A percentile compares a stretch with the other conserved stretches of the same genome.
These are phyloP conservation scores for Lanius collurio DNA, from an alignment of 2,113 vertebrate species.

Conservation along the genomic window DNA sequence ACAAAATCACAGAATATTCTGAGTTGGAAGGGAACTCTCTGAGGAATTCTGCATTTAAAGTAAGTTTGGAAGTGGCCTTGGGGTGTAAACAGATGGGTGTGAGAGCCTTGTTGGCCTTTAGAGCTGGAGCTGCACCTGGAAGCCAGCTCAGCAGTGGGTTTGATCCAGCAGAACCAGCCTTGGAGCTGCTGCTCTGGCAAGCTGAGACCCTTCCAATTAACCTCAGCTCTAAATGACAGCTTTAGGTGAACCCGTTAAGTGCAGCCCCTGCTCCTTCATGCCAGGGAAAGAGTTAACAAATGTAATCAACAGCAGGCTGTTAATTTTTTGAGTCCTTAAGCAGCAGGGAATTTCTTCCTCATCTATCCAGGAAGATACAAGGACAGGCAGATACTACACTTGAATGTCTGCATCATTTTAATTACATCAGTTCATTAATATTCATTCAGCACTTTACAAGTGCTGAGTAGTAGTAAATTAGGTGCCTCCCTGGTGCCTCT, in stretches of 20 bases:
- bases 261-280: background rate
- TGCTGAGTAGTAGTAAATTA: constrained; percentile 45
- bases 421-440: constrained; percentile 65
- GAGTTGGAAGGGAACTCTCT: background rate
- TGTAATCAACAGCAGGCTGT: constrained; percentile 53
- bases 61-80: background rate
- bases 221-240: background rate
- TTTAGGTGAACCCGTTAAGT: background rate
- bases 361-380: constrained; percentile 55
- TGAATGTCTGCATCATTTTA: constrained; percentile 63
- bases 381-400: constrained; percentile 54
- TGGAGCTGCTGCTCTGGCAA: background rate
- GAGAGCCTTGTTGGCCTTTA: background rate
- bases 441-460: constrained; percentile 33
- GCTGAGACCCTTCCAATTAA: background rate
- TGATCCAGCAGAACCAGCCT: background rate
- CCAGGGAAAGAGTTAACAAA: constrained; percentile 37
- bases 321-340: constrained; percentile 58
- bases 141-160: background rate
- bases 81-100: background rate
- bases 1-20: background rate
- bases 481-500: constrained; percentile 40
- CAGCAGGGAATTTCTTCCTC: constrained; percentile 64
- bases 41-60: background rate
- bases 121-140: background rate